Percentiles rank a stretch among this genome's conserved stretches.
Conservation (phyloP, 1,140 invertebrate genomes). For the Scaptomyza pallida region DNA sequence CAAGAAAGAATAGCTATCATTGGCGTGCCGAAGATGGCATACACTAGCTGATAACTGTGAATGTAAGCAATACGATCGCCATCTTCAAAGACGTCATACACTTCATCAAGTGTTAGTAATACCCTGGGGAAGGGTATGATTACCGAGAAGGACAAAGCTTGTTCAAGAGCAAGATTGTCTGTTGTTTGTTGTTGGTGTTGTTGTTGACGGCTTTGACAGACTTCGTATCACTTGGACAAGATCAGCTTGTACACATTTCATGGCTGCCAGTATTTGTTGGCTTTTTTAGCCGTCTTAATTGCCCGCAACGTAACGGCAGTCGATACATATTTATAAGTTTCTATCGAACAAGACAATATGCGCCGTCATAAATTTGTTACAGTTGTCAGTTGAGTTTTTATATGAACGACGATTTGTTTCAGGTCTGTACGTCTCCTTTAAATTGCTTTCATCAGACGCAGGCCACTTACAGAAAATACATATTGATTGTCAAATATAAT, state of each 20-base stretch:
- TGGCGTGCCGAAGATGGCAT: conserved; percentile 6
- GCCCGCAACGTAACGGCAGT: conserved; percentile 22
- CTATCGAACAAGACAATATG: conserved; percentile 27
- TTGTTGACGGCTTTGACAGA: conserved; percentile 21
- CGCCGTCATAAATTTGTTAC: conserved; percentile 54
- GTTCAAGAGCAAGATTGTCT: background rate
- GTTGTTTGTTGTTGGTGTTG: conserved; percentile 7
- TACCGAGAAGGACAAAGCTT: background rate
- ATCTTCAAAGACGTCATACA: no score
- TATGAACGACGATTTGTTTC: conserved; percentile 22
- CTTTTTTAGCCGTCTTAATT: conserved; percentile 35
- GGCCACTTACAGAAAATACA: conserved; percentile 10
- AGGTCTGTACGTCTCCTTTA: conserved; percentile 15
- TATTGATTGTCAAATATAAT: conserved; percentile 32
- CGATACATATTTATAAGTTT: conserved; percentile 66
- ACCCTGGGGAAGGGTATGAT: background rate
- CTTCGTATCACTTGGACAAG: conserved; percentile 12
- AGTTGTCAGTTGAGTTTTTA: conserved; percentile 49
- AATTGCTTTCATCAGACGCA: conserved; percentile 53
- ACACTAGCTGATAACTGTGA: background rate
- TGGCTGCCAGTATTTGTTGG: conserved; percentile 6
- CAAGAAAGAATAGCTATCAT: conserved; percentile 21
- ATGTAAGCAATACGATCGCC: no score
- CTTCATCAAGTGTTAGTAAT: background rate
- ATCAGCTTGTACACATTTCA: conserved; percentile 32